Base-by-base conservation (phyloP, 2,888 invertebrate species). In the Pyrgus malvae region DNA sequence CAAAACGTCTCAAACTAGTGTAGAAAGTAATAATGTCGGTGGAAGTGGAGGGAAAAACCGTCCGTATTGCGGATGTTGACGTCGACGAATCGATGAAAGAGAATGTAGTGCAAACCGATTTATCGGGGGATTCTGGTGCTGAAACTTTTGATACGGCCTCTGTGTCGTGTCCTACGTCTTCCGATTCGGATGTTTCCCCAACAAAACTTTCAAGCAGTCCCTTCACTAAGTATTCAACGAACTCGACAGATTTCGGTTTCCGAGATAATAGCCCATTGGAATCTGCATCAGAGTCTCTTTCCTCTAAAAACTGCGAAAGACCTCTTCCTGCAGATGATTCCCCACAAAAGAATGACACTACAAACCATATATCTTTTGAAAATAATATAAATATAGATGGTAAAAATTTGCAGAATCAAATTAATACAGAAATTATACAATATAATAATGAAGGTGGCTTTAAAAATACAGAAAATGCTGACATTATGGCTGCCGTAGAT, bases 61-160 rank as follows among this genome's bases (percentile, higher is more conserved):
- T 57, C 69, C 78, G 78, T 76, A 80, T 76, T 72, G 77, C 70
- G 57, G 63, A 64, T 68, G 74, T 76, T 63, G 80, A 83, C 79
- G 80, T 81, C 67, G 74, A 74, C 68, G 68, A 63, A 55, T 68
- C 63, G 53, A 58, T 65, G 48, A 76, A 77, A 68, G 80, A 81
- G 75, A 80, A 74, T 72, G 69, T 64, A 57, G 67, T 67, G 55
- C 68, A 64, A 33, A 60, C 60, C 35, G 67, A 71, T 56, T 44
- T 63, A 69, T 73, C 72, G 48, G 67, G 70, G 56, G 84, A 86
- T 75, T 85, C 82, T 6, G 81, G 82, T 1, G 49, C 80, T 8
- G 80, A 83, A 38, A 74, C 66, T 2, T 59, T 65, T 11, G 77
- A 79, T 38, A 67, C 72, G 2, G 65, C 63, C 63, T 76, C 76